Evolutionary conservation across 2,113 vertebrate genomes (phyloP).

Genomic region (Baryphthengus martii): DNA sequence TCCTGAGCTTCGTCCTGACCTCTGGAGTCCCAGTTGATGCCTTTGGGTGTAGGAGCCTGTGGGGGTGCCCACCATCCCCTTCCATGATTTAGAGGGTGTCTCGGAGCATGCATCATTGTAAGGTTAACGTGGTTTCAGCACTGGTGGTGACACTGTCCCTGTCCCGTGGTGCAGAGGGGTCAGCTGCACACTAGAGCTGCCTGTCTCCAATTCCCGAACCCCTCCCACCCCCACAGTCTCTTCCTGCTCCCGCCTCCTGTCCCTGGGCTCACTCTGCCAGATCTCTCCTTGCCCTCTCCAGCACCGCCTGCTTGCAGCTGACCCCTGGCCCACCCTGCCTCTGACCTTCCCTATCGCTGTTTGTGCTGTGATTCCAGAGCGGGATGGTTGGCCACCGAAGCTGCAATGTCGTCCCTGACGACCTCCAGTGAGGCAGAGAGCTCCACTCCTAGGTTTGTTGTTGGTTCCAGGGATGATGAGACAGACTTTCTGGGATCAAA

Average conservation of each 20-base stretch:
- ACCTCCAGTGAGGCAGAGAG: conserved; percentile 85
- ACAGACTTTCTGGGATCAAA: conserved; percentile 83
- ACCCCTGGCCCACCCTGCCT: background rate
- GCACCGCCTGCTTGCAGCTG: background rate
- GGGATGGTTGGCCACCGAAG: conserved; percentile 78
- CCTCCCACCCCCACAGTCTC: background rate
- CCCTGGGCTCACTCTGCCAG: background rate
- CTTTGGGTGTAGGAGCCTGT: background rate
- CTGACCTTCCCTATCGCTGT: conserved; percentile 66
- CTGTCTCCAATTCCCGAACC: background rate
- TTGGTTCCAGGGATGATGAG: conserved; percentile 94
- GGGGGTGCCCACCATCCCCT: background rate
- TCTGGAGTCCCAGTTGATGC: background rate
- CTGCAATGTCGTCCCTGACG: conserved; percentile 94
- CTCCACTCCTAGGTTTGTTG: conserved; percentile 92
- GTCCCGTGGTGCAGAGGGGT: background rate
- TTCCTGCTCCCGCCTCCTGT: background rate
- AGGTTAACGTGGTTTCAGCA: background rate
- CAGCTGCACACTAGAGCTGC: background rate
- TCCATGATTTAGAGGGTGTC: background rate
- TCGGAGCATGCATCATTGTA: conserved; percentile 48
- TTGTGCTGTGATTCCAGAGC: conserved; percentile 65
- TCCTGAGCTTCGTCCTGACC: background rate
- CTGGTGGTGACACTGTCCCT: background rate
- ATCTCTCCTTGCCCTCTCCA: background rate